phyloP scores from a whole-genome alignment of 2,888 invertebrate species.

The Terebella lapidaria region DNA sequence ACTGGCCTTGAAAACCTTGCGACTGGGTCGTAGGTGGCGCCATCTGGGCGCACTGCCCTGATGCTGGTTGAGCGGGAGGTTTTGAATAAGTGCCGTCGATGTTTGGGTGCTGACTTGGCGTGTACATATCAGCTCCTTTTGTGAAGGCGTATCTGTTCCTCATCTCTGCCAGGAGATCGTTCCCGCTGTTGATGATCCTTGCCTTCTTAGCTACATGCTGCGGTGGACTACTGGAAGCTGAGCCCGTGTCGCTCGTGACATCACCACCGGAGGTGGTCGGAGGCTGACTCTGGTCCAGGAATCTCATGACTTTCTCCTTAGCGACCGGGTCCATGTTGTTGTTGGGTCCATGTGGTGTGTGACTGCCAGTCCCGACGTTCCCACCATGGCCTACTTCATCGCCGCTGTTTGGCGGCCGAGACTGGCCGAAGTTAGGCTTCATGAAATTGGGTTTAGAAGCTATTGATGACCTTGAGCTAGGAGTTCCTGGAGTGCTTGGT shows the following conservation, averaged over 20 bases:
- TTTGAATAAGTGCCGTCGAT: background rate
- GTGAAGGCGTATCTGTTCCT: slow-evolving; percentile 17
- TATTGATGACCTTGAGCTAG: background rate
- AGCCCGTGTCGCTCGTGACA: slow-evolving; percentile 1
- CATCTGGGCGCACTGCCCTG: background rate
- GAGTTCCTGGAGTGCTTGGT: background rate
- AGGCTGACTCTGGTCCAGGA: background rate
- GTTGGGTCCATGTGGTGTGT: background rate
- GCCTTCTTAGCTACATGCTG: slow-evolving; percentile 17
- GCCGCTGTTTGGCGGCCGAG: background rate
- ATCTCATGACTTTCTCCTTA: background rate
- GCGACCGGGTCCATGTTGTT: background rate
- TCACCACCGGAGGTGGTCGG: background rate
- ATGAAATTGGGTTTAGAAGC: too few species aligned
- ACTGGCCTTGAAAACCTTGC: background rate
- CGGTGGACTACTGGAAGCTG: slow-evolving; percentile 14
- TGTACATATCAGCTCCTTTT: slow-evolving; percentile 21
- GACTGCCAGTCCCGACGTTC: background rate
- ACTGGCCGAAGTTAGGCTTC: too few species aligned
- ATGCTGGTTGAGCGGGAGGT: background rate
- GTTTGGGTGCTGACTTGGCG: slow-evolving; percentile 6
- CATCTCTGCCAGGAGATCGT: slow-evolving; percentile 22
- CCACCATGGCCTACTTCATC: background rate
- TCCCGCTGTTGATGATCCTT: slow-evolving; percentile 17
- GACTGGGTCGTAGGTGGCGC: background rate